Evolutionary conservation across 53 echinoderm and acorn worm genomes (phyloP).

Genomic region (Holothuria leucospilota): DNA sequence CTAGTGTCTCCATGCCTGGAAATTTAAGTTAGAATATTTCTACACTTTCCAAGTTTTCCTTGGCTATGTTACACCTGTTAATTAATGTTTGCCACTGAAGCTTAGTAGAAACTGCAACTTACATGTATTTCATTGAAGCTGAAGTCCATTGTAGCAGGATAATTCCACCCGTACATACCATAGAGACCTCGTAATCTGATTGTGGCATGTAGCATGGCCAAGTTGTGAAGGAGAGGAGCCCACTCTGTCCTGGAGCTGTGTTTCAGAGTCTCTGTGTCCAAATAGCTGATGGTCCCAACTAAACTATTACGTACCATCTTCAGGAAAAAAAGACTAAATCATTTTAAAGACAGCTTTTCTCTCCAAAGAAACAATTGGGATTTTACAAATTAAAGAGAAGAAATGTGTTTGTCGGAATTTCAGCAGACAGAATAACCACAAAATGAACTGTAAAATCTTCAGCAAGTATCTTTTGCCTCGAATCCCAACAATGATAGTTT

Average conservation of each 20-base stretch:
- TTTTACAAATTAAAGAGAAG: too few relatives aligned
- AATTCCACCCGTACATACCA: conserved; percentile 91
- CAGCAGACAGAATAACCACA: too few relatives aligned
- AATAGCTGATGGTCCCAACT: conserved; percentile 64
- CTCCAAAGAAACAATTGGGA: background rate
- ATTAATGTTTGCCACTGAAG: too few relatives aligned
- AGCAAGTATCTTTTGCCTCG: too few relatives aligned
- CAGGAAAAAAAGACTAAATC: background rate
- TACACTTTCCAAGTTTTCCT: too few relatives aligned
- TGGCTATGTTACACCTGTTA: too few relatives aligned
- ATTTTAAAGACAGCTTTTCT: background rate
- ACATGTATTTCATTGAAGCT: conserved; percentile 84
- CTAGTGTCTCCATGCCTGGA: too few relatives aligned
- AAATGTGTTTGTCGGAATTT: too few relatives aligned
- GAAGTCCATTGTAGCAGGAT: conserved; percentile 89
- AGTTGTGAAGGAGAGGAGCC: conserved; percentile 91
- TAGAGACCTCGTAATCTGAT: conserved; percentile 83
- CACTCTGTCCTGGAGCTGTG: conserved; percentile 79
- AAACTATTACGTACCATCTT: conserved; percentile 87
- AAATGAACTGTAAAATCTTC: too few relatives aligned
- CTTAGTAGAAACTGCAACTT: conserved; percentile 19
- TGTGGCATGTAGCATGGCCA: conserved; percentile 91
- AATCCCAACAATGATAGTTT: too few relatives aligned
- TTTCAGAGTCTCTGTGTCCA: conserved; percentile 82
- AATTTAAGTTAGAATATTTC: too few relatives aligned